Percentiles rank a stretch among this genome's conserved stretches.
Evolutionary conservation across 2,113 vertebrate genomes (phyloP).

Genomic region (Climacteris rufus): DNA sequence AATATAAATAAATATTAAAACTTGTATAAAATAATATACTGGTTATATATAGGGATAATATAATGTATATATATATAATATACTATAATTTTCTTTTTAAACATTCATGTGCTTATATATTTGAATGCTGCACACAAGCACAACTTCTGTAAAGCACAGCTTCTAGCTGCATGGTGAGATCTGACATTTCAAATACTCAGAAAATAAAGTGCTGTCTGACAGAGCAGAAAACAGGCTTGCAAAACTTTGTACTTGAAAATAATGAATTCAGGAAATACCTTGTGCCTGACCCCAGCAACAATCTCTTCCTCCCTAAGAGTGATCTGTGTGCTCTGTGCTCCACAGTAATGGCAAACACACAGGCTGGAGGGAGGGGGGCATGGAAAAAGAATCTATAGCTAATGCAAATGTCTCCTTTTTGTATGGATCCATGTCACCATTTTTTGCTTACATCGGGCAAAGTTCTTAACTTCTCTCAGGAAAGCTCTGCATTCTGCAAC

Average conservation of each 20-base stretch:
- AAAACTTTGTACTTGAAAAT: conserved; percentile 33
- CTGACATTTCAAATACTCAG: neutral
- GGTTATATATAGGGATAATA: neutral
- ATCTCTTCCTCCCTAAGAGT: neutral
- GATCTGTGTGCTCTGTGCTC: neutral
- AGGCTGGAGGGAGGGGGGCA: neutral
- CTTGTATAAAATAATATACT: neutral
- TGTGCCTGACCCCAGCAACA: conserved; percentile 22
- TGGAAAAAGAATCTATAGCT: neutral
- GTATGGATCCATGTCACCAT: neutral
- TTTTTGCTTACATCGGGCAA: neutral
- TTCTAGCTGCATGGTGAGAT: neutral
- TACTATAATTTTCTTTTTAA: neutral
- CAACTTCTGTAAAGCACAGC: neutral
- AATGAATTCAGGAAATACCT: conserved; percentile 55
- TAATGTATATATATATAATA: neutral
- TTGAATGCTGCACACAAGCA: neutral
- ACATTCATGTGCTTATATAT: neutral
- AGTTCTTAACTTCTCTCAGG: neutral
- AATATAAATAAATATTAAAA: neutral
- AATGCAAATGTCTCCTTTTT: neutral
- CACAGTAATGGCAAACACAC: neutral
- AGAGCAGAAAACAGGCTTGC: neutral
- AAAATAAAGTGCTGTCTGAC: neutral
- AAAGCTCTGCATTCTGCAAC: neutral